These are phyloP conservation scores for Leucophenga maculata DNA, from an alignment of 2,888 invertebrate species.

Conservation along the genomic window DNA sequence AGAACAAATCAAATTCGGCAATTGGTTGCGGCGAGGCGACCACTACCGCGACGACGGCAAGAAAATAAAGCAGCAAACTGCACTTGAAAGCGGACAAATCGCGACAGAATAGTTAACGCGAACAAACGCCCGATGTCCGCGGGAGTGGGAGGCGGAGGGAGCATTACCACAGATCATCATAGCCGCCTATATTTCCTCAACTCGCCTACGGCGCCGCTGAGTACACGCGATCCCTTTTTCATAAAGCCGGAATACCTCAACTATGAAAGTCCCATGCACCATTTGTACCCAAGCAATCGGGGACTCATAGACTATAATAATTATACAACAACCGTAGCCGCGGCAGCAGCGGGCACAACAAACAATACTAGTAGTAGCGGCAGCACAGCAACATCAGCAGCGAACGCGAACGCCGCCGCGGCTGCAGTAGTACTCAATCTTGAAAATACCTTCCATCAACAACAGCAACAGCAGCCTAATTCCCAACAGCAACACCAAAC, in stretches of 20 bases:
- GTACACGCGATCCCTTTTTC: constrained; percentile 67
- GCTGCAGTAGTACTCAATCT: constrained; percentile 50
- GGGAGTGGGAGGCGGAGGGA: constrained; percentile 70
- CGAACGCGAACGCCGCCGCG: constrained; percentile 44
- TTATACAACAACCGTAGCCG: constrained; percentile 58
- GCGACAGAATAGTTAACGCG: constrained; percentile 52
- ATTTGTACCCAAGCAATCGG: constrained; percentile 66
- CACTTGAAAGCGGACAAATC: constrained; percentile 44
- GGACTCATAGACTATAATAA: constrained; percentile 68
- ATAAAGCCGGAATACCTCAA: constrained; percentile 69
- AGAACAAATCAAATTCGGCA: too few relatives aligned
- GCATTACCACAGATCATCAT: constrained; percentile 69
- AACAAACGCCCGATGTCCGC: constrained; percentile 66
- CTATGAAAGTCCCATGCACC: constrained; percentile 70
- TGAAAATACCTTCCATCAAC: constrained; percentile 52
- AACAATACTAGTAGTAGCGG: constrained; percentile 41
- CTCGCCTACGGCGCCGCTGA: constrained; percentile 65
- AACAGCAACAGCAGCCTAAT: constrained; percentile 43
- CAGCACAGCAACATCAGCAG: constrained; percentile 34
- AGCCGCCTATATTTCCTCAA: constrained; percentile 69
- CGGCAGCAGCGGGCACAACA: constrained; percentile 50
- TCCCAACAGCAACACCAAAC: constrained; percentile 44
- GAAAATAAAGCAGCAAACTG: constrained; percentile 5
- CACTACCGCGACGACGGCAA: too few relatives aligned
- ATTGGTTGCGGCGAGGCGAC: too few relatives aligned